Conservation (phyloP, 2,888 invertebrate species). For the Caenorhabditis sp. region DNA sequence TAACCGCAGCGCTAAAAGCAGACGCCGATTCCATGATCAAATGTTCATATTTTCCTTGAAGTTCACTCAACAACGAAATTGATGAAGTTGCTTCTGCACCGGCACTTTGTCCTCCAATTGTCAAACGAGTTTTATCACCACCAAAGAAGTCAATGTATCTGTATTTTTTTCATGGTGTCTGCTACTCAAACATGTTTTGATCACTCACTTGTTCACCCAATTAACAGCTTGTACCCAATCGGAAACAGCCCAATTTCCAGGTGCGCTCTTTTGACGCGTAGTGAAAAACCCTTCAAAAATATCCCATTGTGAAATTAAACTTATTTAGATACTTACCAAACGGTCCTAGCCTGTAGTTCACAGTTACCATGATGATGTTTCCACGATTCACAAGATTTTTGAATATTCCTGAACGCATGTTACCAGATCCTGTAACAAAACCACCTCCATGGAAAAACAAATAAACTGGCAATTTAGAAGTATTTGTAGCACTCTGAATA, state of each 20-base stretch:
- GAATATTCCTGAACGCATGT: conserved; percentile 38
- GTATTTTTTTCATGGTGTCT: not conserved
- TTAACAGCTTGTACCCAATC: conserved; percentile 43
- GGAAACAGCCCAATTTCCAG: conserved; percentile 45
- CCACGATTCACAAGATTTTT: conserved; percentile 42
- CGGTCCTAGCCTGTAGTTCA: conserved; percentile 50
- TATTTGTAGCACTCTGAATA: conserved; percentile 24
- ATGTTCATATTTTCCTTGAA: conserved; percentile 28
- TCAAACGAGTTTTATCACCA: conserved; percentile 40
- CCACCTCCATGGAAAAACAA: conserved; percentile 48
- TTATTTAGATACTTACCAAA: conserved; percentile 13
- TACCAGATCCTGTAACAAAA: conserved; percentile 39
- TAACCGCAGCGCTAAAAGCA: conserved; percentile 48
- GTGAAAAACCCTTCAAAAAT: conserved; percentile 34
- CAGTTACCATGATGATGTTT: conserved; percentile 30
- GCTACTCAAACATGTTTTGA: not conserved
- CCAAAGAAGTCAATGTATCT: conserved; percentile 44
- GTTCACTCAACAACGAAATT: conserved; percentile 28
- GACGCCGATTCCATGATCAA: conserved; percentile 41
- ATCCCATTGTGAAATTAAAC: too few species aligned
- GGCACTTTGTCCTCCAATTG: conserved; percentile 49
- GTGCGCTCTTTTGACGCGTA: conserved; percentile 33
- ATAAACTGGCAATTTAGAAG: conserved; percentile 39
- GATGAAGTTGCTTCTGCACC: conserved; percentile 43
- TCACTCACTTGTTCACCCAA: conserved; percentile 36